Percentiles rank a stretch among this genome's conserved stretches.
Conservation (phyloP, 2,797 vertebrate genomes). For the Eulemur rubriventer region DNA sequence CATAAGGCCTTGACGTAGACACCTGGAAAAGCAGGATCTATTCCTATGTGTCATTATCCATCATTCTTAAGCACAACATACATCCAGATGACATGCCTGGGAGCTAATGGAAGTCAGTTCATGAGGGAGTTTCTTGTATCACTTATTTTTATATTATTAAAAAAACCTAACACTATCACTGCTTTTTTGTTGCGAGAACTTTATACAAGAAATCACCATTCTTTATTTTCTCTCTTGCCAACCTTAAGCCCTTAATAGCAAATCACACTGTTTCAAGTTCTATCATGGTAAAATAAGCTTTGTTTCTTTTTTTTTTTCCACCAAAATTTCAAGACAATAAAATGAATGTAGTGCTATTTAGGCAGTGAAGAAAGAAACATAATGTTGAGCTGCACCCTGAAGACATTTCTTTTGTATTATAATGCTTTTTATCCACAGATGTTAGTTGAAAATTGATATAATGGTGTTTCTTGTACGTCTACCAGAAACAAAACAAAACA, state of each 20-base stretch:
- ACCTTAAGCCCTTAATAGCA: background rate
- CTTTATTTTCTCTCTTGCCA: constrained; percentile 30
- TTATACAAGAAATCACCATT: constrained; percentile 31
- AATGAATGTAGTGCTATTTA: constrained; percentile 39
- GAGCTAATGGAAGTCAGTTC: background rate
- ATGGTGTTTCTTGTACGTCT: constrained; percentile 67
- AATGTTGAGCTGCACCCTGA: constrained; percentile 50
- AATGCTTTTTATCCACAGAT: constrained; percentile 73
- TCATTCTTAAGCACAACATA: background rate
- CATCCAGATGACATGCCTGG: too few relatives aligned
- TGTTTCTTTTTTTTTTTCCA: constrained; percentile 7
- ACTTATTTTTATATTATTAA: background rate
- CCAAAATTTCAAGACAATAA: constrained; percentile 66
- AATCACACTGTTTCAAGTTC: constrained; percentile 36
- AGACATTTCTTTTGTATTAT: constrained; percentile 66
- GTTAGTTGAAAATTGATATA: constrained; percentile 71
- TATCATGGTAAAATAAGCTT: constrained; percentile 42
- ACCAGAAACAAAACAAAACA: constrained; percentile 76
- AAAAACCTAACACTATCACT: background rate
- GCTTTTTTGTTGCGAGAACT: background rate
- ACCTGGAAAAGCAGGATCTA: background rate
- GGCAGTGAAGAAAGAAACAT: constrained; percentile 61
- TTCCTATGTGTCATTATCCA: background rate
- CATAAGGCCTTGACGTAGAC: background rate
- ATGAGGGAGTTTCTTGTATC: background rate